These are phyloP conservation scores for Notamacropus eugenii DNA, from an alignment of 2,797 vertebrate species.

Conservation along the genomic window DNA sequence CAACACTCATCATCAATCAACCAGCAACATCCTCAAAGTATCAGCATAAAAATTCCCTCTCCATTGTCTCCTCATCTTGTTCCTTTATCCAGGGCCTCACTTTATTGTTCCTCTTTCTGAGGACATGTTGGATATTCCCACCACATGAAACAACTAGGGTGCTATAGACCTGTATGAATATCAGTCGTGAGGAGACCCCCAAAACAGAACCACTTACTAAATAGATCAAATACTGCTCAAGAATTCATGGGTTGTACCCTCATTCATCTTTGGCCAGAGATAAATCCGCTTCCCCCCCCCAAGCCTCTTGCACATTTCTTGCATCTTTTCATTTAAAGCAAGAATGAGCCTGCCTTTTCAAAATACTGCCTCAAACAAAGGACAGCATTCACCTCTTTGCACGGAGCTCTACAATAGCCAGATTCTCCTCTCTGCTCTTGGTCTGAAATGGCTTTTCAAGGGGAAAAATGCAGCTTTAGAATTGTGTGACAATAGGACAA, in stretches of 20 bases:
- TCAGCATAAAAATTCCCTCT: background rate
- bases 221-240: background rate
- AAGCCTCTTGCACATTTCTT: background rate
- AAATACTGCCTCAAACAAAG: background rate
- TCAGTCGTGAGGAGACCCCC: background rate
- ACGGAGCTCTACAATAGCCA: background rate
- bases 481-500: background rate
- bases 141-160: background rate
- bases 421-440: background rate
- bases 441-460: background rate
- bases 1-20: background rate
- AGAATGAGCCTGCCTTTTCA: background rate
- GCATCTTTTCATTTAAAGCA: background rate
- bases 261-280: background rate
- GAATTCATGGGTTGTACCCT: background rate
- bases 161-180: background rate
- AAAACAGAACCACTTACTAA: background rate
- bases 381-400: background rate
- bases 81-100: background rate
- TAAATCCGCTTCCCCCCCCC: background rate
- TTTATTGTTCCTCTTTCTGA: background rate
- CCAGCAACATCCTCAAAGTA: background rate
- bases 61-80: background rate
- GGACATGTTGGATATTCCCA: background rate
- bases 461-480: background rate